Evolutionary conservation across 2,888 invertebrate genomes (phyloP).

Genomic region (Lithophane ornitopus): DNA sequence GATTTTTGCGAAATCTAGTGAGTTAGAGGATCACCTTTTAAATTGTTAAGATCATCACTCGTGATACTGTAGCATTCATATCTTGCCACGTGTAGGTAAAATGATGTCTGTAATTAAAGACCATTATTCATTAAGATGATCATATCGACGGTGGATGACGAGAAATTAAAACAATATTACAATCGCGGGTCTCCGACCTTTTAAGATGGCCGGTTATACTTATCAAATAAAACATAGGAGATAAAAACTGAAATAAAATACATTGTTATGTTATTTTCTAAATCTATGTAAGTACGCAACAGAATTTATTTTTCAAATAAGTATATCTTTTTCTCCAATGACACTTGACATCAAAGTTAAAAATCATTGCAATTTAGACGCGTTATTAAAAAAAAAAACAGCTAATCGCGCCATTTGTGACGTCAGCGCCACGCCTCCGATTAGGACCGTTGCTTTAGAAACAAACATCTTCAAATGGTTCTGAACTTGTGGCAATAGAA

Average conservation of each 20-base stretch:
- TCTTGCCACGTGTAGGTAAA: slow-evolving; percentile 55
- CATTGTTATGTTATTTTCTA: slow-evolving; percentile 21
- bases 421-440: slow-evolving; percentile 78
- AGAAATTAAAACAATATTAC: slow-evolving; percentile 63
- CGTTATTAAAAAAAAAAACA: slow-evolving; percentile 44
- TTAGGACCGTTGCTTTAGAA: slow-evolving; percentile 56
- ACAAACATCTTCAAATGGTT: slow-evolving; percentile 45
- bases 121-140: slow-evolving; percentile 40
- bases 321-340: slow-evolving; percentile 24
- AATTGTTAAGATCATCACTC: slow-evolving; percentile 5
- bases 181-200: slow-evolving; percentile 60
- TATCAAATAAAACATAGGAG: slow-evolving; percentile 27
- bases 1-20: background rate
- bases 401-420: slow-evolving; percentile 66
- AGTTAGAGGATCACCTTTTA: background rate
- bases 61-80: slow-evolving; percentile 2
- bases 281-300: background rate
- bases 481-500: slow-evolving; percentile 14
- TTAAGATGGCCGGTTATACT: slow-evolving; percentile 39
- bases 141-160: slow-evolving; percentile 56
- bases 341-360: slow-evolving; percentile 32
- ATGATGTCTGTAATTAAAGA: slow-evolving; percentile 44
- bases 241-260: slow-evolving; percentile 19
- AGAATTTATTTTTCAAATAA: slow-evolving; percentile 17
- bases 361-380: slow-evolving; percentile 17